Evolutionary conservation across 1,140 invertebrate genomes (phyloP), one percentile per base, ranked within the genome.

Genomic region (Solenopsis fugax): DNA sequence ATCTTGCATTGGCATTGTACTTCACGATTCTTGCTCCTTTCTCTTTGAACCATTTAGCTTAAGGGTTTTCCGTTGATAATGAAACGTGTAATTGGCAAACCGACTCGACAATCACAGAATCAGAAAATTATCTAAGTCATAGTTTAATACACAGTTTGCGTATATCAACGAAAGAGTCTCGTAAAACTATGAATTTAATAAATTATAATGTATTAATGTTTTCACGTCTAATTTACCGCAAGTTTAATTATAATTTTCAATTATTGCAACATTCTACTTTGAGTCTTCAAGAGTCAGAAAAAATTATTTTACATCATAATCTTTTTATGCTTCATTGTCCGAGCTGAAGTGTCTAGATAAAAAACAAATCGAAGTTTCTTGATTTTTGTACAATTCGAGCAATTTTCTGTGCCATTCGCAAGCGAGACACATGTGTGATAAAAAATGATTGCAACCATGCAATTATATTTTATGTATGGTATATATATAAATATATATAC

Each of bases 101-200:
- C 16, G 16, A 45, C n/a, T 75, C 13, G 34, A 52, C 6, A 21
- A 29, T 67, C 29, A 12, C 29, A 4, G 64, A n/a, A 18, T 29
- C 45, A 18, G 24, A 58, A 45, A 37, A 54, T 13, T 12, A 12
- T 34, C 18, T 52, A 65, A 48, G 62, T 60, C 18, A 58, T 45
- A 56, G 7, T 73, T 18, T 5, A 2, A 65, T 24, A 58, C 13
- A 24, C 18, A 50, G 12, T 65, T 60, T 48, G 37, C 37, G 4
- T 21, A 41, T 6, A 72, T 73, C 54, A 48, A 58, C 29, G 24
- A 12, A 58, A 60, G 41, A 21, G n/a, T n/a, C 41, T 73, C 13
- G 34, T 21, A 60, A 84, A 84, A 84, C 69, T 73, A 73, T 37
- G 4, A n/a, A 21, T 45, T 84, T 37, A 60, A 73, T 84, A 84